phyloP scores from a whole-genome alignment of 2,113 vertebrate species.

The Cettia cetti region DNA sequence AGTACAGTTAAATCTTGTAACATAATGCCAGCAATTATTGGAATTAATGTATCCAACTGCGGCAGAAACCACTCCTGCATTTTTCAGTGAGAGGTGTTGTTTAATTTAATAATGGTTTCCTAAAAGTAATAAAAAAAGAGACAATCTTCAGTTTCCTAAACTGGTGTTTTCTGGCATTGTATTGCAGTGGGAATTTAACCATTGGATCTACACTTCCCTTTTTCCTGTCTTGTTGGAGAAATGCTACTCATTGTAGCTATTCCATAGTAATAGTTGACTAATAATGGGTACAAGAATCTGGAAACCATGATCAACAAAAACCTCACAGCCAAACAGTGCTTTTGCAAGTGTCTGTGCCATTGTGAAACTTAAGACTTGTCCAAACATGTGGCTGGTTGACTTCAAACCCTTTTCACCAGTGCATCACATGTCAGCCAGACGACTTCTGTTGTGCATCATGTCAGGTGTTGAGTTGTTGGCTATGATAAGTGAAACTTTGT shows the following conservation, averaged over 20 bases:
- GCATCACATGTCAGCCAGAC: background rate
- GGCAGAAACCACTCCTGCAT: background rate
- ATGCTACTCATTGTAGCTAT: background rate
- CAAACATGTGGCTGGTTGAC: background rate
- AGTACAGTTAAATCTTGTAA: background rate
- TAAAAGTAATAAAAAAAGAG: background rate
- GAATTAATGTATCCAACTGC: background rate
- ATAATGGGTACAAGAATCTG: background rate
- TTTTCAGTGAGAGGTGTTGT: background rate
- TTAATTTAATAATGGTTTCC: background rate
- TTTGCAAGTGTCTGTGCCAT: background rate
- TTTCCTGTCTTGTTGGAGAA: background rate
- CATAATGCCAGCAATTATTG: background rate
- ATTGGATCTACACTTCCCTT: background rate
- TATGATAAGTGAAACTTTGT: background rate
- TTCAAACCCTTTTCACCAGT: background rate
- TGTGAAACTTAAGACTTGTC: background rate
- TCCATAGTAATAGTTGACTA: background rate
- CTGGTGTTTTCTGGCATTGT: background rate
- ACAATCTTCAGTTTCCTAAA: background rate
- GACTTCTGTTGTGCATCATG: background rate
- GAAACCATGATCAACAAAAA: background rate
- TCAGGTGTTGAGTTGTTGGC: background rate
- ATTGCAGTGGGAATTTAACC: background rate
- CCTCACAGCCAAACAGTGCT: background rate